A percentile compares a stretch with the other conserved stretches of the same genome.
Conservation (phyloP, 2,113 vertebrate genomes). For the Stegastes partitus region DNA sequence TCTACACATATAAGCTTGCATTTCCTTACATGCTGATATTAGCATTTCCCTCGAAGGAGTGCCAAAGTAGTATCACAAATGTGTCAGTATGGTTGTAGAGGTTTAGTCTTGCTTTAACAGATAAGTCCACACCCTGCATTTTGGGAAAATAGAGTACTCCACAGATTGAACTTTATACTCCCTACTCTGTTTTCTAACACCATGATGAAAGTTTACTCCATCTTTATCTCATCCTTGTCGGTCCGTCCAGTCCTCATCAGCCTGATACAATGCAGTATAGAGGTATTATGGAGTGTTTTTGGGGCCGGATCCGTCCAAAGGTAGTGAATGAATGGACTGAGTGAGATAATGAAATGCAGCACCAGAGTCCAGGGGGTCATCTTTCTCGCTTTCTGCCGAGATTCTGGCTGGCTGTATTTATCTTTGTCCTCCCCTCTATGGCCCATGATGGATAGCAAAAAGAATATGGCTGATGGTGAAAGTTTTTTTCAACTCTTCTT, state of each 20-base stretch:
- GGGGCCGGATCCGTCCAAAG: conserved; percentile 38
- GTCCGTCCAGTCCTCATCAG: conserved; percentile 10
- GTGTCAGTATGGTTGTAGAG: background rate
- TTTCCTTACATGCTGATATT: background rate
- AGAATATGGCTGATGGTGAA: conserved; percentile 73
- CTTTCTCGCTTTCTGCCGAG: conserved; percentile 70
- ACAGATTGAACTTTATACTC: background rate
- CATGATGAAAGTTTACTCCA: conserved; percentile 43
- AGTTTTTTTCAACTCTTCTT: conserved; percentile 45
- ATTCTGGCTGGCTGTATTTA: conserved; percentile 69
- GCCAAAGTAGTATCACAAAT: background rate
- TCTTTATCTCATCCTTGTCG: conserved; percentile 10
- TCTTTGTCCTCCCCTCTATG: conserved; percentile 81
- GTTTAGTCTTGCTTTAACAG: background rate
- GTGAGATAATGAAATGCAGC: conserved; percentile 77
- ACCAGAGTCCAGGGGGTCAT: conserved; percentile 68
- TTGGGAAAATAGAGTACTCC: background rate
- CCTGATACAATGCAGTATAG: conserved; percentile 7
- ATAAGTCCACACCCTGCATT: background rate
- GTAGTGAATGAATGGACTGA: conserved; percentile 66
- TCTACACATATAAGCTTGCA: background rate
- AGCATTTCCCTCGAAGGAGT: background rate
- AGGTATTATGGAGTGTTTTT: conserved; percentile 63
- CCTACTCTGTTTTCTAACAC: conserved; percentile 29
- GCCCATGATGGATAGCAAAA: conserved; percentile 78